phyloP scores from a whole-genome alignment of 2,113 vertebrate species.

The Megaceryle torquata region DNA sequence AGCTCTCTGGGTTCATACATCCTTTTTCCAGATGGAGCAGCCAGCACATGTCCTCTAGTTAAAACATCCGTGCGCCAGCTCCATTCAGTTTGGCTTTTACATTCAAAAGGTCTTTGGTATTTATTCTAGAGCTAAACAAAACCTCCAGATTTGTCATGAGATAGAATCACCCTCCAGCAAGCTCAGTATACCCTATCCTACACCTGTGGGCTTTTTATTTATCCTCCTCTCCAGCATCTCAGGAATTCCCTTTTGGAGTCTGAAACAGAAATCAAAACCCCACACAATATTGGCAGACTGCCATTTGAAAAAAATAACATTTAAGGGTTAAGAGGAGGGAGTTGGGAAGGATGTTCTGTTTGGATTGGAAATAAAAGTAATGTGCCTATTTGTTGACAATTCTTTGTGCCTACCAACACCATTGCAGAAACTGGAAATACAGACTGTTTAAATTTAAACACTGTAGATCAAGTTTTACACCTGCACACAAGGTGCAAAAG shows the following conservation, averaged over 20 bases:
- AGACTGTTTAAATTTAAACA: slow-evolving; percentile 36
- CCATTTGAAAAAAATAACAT: not conserved
- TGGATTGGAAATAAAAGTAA: slow-evolving; percentile 1
- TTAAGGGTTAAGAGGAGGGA: slow-evolving; percentile 8
- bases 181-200: not conserved
- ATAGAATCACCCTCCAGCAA: not conserved
- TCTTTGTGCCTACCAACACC: not conserved
- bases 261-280: slow-evolving; percentile 27
- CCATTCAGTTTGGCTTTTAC: not conserved
- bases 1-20: not conserved
- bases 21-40: not conserved
- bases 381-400: slow-evolving; percentile 18
- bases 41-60: not conserved
- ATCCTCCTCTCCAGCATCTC: not conserved
- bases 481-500: slow-evolving; percentile 55
- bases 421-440: not conserved
- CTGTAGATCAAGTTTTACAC: slow-evolving; percentile 40
- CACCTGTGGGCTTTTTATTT: slow-evolving; percentile 25
- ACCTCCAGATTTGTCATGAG: not conserved
- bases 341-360: not conserved
- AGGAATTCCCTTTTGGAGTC: slow-evolving; percentile 22
- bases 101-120: not conserved
- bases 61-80: not conserved
- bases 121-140: not conserved
- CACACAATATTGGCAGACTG: not conserved